These are phyloP conservation scores for Darevskia nairensis DNA, from an alignment of 2,797 vertebrate genomes.

Conservation along the genomic window DNA sequence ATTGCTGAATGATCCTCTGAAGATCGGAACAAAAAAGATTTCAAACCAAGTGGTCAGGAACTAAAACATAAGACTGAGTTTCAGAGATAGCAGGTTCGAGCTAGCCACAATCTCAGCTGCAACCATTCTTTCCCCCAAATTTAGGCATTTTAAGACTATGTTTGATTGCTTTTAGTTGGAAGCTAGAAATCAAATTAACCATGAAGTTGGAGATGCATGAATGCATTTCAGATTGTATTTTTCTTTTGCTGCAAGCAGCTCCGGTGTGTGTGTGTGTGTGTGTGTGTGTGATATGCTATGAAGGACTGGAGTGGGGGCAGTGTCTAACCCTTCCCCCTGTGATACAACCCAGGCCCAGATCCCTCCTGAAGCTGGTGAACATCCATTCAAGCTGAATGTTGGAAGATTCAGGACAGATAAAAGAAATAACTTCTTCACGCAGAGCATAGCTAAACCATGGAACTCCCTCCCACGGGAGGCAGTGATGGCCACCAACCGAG, in stretches of 20 bases:
- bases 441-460: too few relatives aligned
- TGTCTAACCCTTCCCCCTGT: background rate
- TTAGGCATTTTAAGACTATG: background rate
- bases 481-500: too few relatives aligned
- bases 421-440: too few relatives aligned
- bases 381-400: too few relatives aligned
- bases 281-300: background rate
- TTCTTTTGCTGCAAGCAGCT: background rate
- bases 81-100: slow-evolving; percentile 22
- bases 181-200: background rate
- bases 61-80: background rate
- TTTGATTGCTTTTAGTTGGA: background rate
- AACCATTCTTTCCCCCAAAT: background rate
- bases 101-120: background rate
- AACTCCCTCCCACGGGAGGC: too few relatives aligned
- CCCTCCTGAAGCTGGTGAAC: too few relatives aligned
- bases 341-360: background rate
- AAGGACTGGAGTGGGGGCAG: background rate
- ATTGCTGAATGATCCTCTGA: background rate
- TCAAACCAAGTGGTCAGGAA: background rate
- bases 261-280: background rate
- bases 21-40: background rate
- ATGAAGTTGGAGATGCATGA: background rate
- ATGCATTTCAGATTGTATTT: background rate
- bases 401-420: too few relatives aligned